Evolutionary conservation across 2,888 invertebrate species (phyloP).

Genomic region (Flabesymbios commensalis): DNA sequence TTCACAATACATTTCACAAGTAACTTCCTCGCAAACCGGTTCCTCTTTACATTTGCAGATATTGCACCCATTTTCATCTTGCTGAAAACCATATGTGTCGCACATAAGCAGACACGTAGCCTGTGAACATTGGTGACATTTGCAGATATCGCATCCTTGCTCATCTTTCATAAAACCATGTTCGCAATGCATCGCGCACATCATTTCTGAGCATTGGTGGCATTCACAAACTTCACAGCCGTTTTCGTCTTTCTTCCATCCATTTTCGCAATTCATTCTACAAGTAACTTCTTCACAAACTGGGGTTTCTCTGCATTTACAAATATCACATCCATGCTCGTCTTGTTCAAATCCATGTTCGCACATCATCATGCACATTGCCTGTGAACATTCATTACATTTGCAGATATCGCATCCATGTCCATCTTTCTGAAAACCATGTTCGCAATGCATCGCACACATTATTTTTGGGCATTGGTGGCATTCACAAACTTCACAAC

Average conservation of each 20-base stretch:
- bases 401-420: constrained; percentile 7
- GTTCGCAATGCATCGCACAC: constrained; percentile 15
- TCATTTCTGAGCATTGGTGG: background rate
- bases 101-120: constrained; percentile 2
- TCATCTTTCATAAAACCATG: constrained; percentile 1
- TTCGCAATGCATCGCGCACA: constrained; percentile 12
- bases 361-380: constrained; percentile 12
- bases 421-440: constrained; percentile 13
- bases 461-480: constrained; percentile 1
- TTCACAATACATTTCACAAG: constrained; percentile 17
- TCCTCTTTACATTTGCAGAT: constrained; percentile 8
- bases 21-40: background rate
- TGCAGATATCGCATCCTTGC: constrained; percentile 5
- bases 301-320: constrained; percentile 6
- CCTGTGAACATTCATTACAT: constrained; percentile 5
- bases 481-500: constrained; percentile 11
- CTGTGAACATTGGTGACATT: constrained; percentile 4
- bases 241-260: constrained; percentile 10
- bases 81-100: constrained; percentile 12
- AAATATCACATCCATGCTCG: constrained; percentile 13
- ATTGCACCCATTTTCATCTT: constrained; percentile 10
- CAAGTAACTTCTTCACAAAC: constrained; percentile 3
- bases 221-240: constrained; percentile 11
- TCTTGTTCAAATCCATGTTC: constrained; percentile 23
- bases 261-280: constrained; percentile 3